Evolutionary conservation across 2,113 vertebrate species (phyloP), one percentile per base, ranked within the genome.

Genomic region (Ciconia maguari): DNA sequence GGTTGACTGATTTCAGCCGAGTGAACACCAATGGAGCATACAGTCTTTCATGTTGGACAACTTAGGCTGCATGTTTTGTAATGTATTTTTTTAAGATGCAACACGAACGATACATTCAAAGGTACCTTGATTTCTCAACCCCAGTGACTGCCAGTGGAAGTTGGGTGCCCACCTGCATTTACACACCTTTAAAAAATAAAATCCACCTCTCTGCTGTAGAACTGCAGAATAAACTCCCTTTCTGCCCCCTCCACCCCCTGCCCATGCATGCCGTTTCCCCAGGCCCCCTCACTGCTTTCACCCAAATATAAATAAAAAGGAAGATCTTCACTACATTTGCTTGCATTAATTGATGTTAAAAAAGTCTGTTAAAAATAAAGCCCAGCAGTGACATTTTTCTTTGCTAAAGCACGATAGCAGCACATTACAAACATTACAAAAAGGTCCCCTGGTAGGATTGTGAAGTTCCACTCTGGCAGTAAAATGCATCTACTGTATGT

Each of bases 371-470:
- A 97, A 98, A 98, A 98, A 97, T 98, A 97, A 98, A 98, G 91
- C 98, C 97, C 98, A 98, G 97, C 97, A 98, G 98, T 97, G 94
- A 97, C 97, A 98, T 98, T 98, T 98, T 98, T 98, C 98, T 98
- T 97, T 95, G 96, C 97, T 97, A 98, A 98, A 97, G 97, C 98
- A 98, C 57, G 94, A 97, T 92, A 98, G 98, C 95, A 97, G 97
- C 97, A 93, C 96, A 97, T 98, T 97, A 97, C 96, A 97, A 97
- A 98, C 98, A 98, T 97, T 97, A 98, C 97, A 97, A 94, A 96
- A 98, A 97, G 94, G 97, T 98, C 98, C 97, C 98, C 92, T 98
- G 98, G 92, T 83, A 95, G 42, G 88, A 93, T 20, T 93, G 96
- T 93, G 93, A 98, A 98, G 98, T 97, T 98, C 96, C 96, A 97